phyloP scores from a whole-genome alignment of 2,888 invertebrate genomes.

The Abscondita cerata region DNA sequence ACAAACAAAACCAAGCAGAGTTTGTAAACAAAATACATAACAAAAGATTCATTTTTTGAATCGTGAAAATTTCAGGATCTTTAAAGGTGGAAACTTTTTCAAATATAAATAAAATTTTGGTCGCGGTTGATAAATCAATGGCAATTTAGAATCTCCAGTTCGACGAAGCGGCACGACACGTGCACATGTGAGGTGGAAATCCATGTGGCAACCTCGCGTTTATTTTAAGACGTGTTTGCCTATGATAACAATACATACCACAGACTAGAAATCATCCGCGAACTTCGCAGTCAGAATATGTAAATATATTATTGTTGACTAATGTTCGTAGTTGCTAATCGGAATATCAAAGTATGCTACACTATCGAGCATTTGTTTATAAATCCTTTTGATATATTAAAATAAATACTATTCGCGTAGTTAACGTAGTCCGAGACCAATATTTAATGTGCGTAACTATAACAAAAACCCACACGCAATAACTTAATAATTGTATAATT shows the following conservation, averaged over 20 bases:
- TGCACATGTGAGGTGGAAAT: conserved; percentile 22
- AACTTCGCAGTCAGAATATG: conserved; percentile 1
- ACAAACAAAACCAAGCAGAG: no score
- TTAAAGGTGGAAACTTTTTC: background rate
- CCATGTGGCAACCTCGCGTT: conserved; percentile 36
- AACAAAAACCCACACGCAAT: conserved; percentile 5
- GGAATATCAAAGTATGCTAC: no score
- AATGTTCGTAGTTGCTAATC: no score
- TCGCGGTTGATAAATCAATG: conserved; percentile 34
- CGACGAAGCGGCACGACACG: conserved; percentile 33
- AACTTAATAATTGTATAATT: no score
- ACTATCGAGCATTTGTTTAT: background rate
- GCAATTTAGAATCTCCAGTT: conserved; percentile 27
- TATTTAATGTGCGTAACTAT: background rate
- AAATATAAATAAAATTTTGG: background rate
- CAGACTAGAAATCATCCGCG: conserved; percentile 8
- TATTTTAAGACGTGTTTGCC: conserved; percentile 34
- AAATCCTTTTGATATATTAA: background rate
- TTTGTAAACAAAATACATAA: no score
- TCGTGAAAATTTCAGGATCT: no score
- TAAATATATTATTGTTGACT: no score
- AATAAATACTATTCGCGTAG: background rate
- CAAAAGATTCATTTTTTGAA: no score
- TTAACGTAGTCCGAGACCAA: conserved; percentile 4
- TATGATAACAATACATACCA: conserved; percentile 22